These are phyloP conservation scores for Sesamia inferens DNA, from an alignment of 2,888 invertebrate genomes.

Conservation along the genomic window DNA sequence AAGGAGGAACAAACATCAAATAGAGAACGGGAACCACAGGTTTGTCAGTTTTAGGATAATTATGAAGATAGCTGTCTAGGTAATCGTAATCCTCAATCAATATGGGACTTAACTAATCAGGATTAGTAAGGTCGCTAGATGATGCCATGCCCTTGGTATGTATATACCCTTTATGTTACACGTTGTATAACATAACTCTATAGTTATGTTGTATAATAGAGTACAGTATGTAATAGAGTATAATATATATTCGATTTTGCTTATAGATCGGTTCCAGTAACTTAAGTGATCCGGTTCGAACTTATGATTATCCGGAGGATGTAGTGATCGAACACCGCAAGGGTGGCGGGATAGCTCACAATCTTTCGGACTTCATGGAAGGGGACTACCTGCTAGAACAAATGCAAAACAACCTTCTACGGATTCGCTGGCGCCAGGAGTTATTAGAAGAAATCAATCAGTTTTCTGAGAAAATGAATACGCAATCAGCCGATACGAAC, in stretches of 20 bases:
- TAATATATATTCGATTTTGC: not conserved
- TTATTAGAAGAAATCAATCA: constrained; percentile 37
- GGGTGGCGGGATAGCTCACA: constrained; percentile 91
- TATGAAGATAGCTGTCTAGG: not conserved
- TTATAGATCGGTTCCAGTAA: constrained; percentile 93
- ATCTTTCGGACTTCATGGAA: constrained; percentile 92
- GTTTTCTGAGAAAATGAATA: constrained; percentile 5
- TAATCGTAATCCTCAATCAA: not conserved
- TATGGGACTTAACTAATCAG: not conserved
- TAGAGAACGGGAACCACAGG: constrained; percentile 91
- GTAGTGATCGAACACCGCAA: constrained; percentile 98
- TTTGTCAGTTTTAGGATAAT: constrained; percentile 64
- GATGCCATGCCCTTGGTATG: no score
- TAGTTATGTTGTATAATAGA: no score
- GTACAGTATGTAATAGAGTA: no score
- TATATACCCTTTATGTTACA: no score
- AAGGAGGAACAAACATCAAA: constrained; percentile 89
- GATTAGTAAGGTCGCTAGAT: no score
- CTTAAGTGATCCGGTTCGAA: constrained; percentile 96
- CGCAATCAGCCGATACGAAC: constrained; percentile 35
- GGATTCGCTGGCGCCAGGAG: constrained; percentile 8
- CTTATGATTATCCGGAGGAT: constrained; percentile 98
- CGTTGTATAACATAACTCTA: no score
- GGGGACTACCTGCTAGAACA: constrained; percentile 27
- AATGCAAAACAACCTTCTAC: constrained; percentile 38